Conservation (phyloP, 2,113 vertebrate species). For the Hydrolagus affinis region DNA sequence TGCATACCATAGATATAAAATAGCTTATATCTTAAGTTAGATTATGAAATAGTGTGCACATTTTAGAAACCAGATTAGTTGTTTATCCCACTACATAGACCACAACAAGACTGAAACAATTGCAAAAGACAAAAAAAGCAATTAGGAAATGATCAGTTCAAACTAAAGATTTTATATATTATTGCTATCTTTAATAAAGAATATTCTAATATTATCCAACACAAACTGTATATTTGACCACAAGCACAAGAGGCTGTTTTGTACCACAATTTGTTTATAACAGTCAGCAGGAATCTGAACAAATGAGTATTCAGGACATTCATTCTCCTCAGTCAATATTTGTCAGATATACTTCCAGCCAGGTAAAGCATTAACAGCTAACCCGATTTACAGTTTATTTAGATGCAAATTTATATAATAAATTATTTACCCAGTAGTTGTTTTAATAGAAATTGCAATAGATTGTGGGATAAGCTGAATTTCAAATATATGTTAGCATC, state of each 20-base stretch:
- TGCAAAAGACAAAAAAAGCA: background rate
- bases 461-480: background rate
- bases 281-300: slow-evolving; percentile 11
- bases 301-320: slow-evolving; percentile 19
- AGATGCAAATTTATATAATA: slow-evolving; percentile 24
- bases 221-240: too few species aligned
- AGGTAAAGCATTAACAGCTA: slow-evolving; percentile 7
- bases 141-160: background rate
- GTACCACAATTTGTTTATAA: too few species aligned
- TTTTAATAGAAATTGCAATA: slow-evolving; percentile 1
- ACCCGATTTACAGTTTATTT: slow-evolving; percentile 30
- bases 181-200: too few species aligned
- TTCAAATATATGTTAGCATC: background rate
- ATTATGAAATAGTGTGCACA: too few species aligned
- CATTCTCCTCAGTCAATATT: slow-evolving; percentile 24
- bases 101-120: background rate
- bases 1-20: too few species aligned
- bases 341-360: slow-evolving; percentile 23
- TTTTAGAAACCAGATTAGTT: too few species aligned
- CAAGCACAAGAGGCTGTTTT: too few species aligned
- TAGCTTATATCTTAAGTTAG: too few species aligned
- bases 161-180: background rate
- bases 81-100: background rate
- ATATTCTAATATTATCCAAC: too few species aligned
- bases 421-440: background rate